These are phyloP conservation scores for Macaria liturata DNA, from an alignment of 2,888 invertebrate genomes.

Conservation along the genomic window DNA sequence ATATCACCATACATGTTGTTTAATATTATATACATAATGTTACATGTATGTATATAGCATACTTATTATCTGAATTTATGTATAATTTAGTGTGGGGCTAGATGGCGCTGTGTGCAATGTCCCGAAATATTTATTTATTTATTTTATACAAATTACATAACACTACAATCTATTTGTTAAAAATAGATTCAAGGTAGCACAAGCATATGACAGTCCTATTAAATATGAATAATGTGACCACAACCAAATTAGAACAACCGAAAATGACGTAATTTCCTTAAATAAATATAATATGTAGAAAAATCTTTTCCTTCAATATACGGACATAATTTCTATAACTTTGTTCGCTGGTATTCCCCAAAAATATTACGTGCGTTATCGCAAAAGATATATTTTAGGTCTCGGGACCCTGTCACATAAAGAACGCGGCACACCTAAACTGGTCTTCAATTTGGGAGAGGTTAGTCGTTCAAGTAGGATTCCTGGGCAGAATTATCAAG, in stretches of 20 bases:
- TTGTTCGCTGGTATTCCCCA: slow-evolving; percentile 20
- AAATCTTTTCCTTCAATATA: slow-evolving; percentile 23
- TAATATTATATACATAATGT: too few species aligned
- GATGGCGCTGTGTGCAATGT: too few species aligned
- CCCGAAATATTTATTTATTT: too few species aligned
- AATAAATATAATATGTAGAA: slow-evolving; percentile 1
- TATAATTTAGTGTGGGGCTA: too few species aligned
- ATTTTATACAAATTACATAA: too few species aligned
- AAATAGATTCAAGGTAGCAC: too few species aligned
- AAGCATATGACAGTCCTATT: slow-evolving; percentile 13
- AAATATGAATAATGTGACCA: slow-evolving; percentile 24
- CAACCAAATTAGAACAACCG: slow-evolving; percentile 6
- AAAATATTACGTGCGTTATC: slow-evolving; percentile 21
- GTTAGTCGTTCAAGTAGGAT: slow-evolving; percentile 32
- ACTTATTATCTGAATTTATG: too few species aligned
- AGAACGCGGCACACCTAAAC: slow-evolving; percentile 34
- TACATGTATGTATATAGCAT: too few species aligned
- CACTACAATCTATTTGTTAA: too few species aligned
- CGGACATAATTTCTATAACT: too few species aligned
- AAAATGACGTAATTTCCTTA: slow-evolving; percentile 7
- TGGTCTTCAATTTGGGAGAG: slow-evolving; percentile 41
- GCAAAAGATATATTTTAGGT: slow-evolving; percentile 21
- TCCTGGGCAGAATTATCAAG: slow-evolving; percentile 39
- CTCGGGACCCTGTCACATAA: slow-evolving; percentile 31
- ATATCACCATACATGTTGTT: too few species aligned